Percentiles rank a stretch among this genome's conserved stretches.
Evolutionary conservation across 64 coral and sea anemone genomes (phyloP).

Genomic region (Montipora sp.): DNA sequence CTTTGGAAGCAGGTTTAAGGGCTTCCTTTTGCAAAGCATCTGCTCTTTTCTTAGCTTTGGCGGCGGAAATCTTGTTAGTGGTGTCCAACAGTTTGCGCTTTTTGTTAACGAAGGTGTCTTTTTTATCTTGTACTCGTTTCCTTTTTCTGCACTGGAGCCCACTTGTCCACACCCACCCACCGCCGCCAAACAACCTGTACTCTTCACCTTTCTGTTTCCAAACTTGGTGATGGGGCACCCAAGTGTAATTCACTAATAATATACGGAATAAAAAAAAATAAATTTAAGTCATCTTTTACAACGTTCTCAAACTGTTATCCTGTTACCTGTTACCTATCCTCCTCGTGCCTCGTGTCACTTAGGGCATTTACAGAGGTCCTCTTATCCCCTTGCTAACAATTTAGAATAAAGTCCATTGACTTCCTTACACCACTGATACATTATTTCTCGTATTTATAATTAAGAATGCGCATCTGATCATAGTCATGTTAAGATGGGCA

Average conservation of each 20-base stretch:
- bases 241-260: slow-evolving; percentile 87
- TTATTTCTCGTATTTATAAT: neutral
- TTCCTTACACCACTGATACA: neutral
- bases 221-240: slow-evolving; percentile 84
- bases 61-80: slow-evolving; percentile 32
- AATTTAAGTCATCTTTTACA: no score
- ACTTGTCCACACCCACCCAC: slow-evolving; percentile 95
- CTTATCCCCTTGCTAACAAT: neutral
- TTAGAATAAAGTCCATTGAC: neutral
- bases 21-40: slow-evolving; percentile 46
- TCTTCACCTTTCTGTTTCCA: slow-evolving; percentile 99
- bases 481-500: no score
- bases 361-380: no score
- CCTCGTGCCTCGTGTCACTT: no score
- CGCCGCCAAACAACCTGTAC: slow-evolving; percentile 89
- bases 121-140: slow-evolving; percentile 43
- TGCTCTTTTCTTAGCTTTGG: slow-evolving; percentile 31
- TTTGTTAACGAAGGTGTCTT: slow-evolving; percentile 64
- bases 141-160: slow-evolving; percentile 61
- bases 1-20: slow-evolving; percentile 28
- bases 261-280: neutral
- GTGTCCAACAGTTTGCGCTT: slow-evolving; percentile 56
- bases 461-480: no score
- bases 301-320: no score
- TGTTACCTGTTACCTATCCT: no score